phyloP scores from a whole-genome alignment of 1,140 invertebrate genomes.

The Trinorchestia longiramus region DNA sequence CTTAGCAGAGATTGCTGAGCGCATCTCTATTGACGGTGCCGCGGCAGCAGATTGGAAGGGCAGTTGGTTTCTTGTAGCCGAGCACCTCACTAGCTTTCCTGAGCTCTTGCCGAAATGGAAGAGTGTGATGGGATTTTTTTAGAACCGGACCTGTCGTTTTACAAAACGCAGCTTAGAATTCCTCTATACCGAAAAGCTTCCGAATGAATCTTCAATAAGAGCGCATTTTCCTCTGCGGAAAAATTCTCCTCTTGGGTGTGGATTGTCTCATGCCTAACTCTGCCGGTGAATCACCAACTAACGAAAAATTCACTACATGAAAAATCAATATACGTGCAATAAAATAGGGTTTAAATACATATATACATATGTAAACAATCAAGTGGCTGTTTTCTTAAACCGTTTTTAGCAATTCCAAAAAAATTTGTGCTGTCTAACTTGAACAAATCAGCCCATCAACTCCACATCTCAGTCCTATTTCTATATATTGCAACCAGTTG shows the following conservation, averaged over 20 bases:
- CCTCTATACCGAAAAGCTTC: background rate
- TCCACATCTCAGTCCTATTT: background rate
- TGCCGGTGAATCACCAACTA: background rate
- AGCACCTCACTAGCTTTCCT: slow-evolving; percentile 9
- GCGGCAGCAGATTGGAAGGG: slow-evolving; percentile 47
- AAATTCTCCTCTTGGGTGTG: background rate
- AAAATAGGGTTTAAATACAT: too few species aligned
- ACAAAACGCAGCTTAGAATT: background rate
- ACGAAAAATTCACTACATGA: background rate
- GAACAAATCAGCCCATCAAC: background rate
- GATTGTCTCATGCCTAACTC: background rate
- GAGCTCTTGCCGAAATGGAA: background rate
- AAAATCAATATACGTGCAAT: too few species aligned
- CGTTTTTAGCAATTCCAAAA: background rate
- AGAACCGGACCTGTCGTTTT: background rate
- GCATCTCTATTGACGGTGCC: slow-evolving; percentile 19
- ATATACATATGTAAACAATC: background rate
- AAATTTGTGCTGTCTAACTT: background rate
- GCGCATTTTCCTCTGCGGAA: background rate
- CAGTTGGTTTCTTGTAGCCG: slow-evolving; percentile 45
- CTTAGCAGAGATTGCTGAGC: slow-evolving; percentile 38
- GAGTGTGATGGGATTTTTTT: slow-evolving; percentile 46
- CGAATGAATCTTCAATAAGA: background rate
- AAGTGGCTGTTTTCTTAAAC: background rate
- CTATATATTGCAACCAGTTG: background rate